Evolutionary conservation across 1,140 invertebrate species (phyloP), one percentile per base, ranked within the genome.

Genomic region (Euglossa dilemma): DNA sequence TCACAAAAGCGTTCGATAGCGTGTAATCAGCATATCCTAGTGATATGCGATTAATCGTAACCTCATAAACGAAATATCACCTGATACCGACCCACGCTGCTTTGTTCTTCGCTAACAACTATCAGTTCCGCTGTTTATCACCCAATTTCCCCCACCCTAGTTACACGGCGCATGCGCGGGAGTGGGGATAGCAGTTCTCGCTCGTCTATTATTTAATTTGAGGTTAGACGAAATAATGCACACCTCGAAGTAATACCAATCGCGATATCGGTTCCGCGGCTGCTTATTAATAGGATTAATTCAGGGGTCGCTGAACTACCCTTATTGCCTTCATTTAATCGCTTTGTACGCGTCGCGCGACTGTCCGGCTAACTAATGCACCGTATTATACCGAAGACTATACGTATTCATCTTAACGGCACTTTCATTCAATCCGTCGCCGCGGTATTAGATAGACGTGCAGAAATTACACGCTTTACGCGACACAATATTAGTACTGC

Each of bases 391-490:
- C 47, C 77, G 61, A 79, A 84, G 81, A 87, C 87, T 87, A 85
- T 85, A 83, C 75, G 87, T 89, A 85, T 89, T 66, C 87, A 79
- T 89, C 82, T 89, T 89, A 89, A 89, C 87, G 87, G 87, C 85
- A 88, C 88, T 89, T 89, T 89, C 88, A 87, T 89, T 89, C 84
- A 84, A 89, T 87, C 74, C 85, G 74, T 84, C 80, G 85, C 66
- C 67, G 73, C 74, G 52, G 75, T 83, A 89, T 85, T 88, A 89
- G 83, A 87, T 78, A 71, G 52, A 88, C 75, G 83, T 76, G 66
- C 66, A 85, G 87, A 88, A 89, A 89, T 89, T 89, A 88, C 80
- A 87, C 75, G 85, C 66, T 77, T 63, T 84, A 85, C 75, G 81
- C 80, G 86, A 88, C 84, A 87, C 75, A 82, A 83, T 89, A 88